Conservation (phyloP, 2,797 vertebrate genomes). For the Urocyon cinereoargenteus region DNA sequence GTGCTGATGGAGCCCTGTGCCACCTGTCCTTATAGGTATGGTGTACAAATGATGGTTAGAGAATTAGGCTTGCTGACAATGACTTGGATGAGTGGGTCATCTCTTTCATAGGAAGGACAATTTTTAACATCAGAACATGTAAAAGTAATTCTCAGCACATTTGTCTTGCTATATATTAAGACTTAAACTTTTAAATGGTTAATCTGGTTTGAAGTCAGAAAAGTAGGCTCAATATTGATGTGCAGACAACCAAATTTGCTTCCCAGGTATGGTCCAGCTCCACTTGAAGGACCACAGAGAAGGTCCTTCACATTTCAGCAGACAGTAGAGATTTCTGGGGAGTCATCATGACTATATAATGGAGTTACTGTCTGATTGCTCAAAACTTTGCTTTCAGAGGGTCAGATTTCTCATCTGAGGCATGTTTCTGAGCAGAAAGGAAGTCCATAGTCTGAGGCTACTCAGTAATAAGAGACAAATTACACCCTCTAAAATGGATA, state of each 20-base stretch:
- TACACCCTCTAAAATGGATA: slow-evolving; percentile 84
- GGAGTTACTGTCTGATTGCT: slow-evolving; percentile 82
- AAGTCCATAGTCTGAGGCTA: slow-evolving; percentile 78
- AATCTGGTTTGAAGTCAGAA: neutral
- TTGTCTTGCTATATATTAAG: neutral
- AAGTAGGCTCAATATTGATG: neutral
- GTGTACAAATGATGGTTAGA: neutral
- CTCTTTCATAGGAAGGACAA: neutral
- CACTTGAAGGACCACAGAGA: neutral
- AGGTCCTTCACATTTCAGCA: too few species aligned
- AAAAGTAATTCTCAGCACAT: neutral
- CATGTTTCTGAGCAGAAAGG: slow-evolving; percentile 86
- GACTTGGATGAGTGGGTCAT: neutral
- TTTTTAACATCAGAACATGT: neutral
- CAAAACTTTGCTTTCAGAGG: neutral
- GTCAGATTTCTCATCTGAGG: slow-evolving; percentile 81
- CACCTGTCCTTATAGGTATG: neutral
- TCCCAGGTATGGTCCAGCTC: neutral
- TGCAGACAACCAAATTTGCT: neutral
- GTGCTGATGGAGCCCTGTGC: neutral
- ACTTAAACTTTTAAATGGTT: neutral
- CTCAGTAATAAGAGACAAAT: slow-evolving; percentile 87
- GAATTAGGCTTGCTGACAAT: neutral
- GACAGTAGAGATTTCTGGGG: slow-evolving; percentile 88
- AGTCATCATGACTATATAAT: slow-evolving; percentile 85